A percentile compares a stretch with the other conserved stretches of the same genome.
phyloP scores from a whole-genome alignment of 2,888 invertebrate species.

The Hedychridium roseum region DNA sequence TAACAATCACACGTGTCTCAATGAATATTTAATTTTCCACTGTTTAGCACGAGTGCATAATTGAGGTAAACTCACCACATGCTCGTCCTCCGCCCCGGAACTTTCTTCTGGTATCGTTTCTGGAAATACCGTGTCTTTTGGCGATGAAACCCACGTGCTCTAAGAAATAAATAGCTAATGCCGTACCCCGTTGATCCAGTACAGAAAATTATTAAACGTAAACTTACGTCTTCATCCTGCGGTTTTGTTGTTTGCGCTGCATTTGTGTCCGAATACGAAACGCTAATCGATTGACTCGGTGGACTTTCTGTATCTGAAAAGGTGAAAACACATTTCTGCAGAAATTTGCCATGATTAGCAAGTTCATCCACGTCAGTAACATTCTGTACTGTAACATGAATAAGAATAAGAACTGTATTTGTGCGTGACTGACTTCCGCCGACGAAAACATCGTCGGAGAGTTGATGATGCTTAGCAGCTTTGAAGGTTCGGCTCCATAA shows the following conservation, averaged over 20 bases:
- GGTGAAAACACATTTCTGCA: not conserved
- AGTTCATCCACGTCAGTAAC: too few relatives aligned
- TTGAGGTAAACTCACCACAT: constrained; percentile 73
- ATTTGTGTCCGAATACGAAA: constrained; percentile 68
- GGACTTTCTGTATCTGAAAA: constrained; percentile 65
- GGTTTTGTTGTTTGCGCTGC: constrained; percentile 63
- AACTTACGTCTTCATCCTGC: constrained; percentile 70
- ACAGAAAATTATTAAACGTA: too few relatives aligned
- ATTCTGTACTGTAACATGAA: too few relatives aligned
- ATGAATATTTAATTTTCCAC: constrained; percentile 2
- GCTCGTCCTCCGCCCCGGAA: constrained; percentile 91
- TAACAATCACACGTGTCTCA: not conserved
- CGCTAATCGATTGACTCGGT: constrained; percentile 70
- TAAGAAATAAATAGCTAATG: too few relatives aligned
- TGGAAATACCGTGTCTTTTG: constrained; percentile 88
- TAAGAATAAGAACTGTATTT: not conserved
- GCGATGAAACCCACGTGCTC: constrained; percentile 82
- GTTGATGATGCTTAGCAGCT: constrained; percentile 64
- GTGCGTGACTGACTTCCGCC: constrained; percentile 67
- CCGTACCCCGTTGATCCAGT: too few relatives aligned
- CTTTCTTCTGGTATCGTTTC: constrained; percentile 94
- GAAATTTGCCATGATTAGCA: not conserved
- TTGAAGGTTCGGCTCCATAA: constrained; percentile 71
- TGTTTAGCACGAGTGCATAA: not conserved
- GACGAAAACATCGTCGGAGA: constrained; percentile 78